Evolutionary conservation across 2,888 invertebrate genomes (phyloP).

Genomic region (Hoplodrina blanda): DNA sequence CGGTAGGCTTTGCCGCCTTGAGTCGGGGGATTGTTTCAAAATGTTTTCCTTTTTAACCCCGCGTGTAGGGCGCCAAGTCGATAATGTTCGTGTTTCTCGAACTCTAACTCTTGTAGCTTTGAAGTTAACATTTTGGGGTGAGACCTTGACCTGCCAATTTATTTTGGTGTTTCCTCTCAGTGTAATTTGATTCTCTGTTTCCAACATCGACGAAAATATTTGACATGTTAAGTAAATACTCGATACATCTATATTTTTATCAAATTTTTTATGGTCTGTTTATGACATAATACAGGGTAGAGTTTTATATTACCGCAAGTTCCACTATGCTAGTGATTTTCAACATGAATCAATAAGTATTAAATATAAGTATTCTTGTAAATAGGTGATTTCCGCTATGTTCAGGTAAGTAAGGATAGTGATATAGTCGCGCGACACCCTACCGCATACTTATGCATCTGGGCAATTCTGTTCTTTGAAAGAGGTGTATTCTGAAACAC

Average conservation of each 20-base stretch:
- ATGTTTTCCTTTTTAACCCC: conserved; percentile 64
- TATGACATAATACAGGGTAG: neutral
- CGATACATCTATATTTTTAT: no score
- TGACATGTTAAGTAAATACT: neutral
- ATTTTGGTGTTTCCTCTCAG: neutral
- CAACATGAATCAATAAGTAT: no score
- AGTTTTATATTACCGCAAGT: no score
- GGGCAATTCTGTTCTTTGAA: no score
- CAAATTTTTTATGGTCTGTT: neutral
- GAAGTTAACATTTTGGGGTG: neutral
- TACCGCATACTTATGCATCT: no score
- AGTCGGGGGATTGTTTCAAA: conserved; percentile 73
- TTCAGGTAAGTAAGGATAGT: no score
- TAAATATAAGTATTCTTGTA: no score
- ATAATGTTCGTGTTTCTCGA: conserved; percentile 41
- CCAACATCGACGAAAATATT: neutral
- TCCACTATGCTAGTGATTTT: no score
- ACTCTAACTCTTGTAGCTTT: conserved; percentile 19
- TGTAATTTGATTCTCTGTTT: no score
- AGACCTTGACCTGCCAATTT: neutral
- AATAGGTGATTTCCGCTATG: no score
- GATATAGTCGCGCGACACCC: no score
- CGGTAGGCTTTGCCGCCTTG: conserved; percentile 77
- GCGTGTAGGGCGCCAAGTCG: conserved; percentile 38
- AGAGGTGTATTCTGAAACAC: no score